A percentile compares a stretch with the other conserved stretches of the same genome.
phyloP scores from a whole-genome alignment of 35 echinoderm and acorn worm genomes.

The Lytechinus pictus region DNA sequence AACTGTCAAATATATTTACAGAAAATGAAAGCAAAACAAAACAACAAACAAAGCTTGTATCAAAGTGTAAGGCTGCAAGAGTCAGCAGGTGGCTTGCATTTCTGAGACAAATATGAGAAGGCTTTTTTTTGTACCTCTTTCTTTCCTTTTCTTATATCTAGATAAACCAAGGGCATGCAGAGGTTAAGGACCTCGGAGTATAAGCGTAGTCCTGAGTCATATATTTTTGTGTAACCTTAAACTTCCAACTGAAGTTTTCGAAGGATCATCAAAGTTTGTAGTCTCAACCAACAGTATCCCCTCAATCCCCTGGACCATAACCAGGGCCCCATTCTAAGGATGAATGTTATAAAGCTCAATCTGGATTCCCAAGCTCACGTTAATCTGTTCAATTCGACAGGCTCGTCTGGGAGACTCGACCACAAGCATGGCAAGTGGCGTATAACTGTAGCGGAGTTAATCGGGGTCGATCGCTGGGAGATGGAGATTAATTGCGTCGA shows the following conservation, averaged over 20 bases:
- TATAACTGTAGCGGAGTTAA: background rate
- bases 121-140: background rate
- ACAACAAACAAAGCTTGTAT: background rate
- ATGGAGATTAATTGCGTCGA: background rate
- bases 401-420: background rate
- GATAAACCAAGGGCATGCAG: background rate
- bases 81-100: background rate
- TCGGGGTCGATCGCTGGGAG: background rate
- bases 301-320: background rate
- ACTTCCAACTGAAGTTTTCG: background rate
- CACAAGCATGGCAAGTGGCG: background rate
- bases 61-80: background rate
- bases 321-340: background rate
- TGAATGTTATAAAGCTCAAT: background rate
- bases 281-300: background rate
- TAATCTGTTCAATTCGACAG: background rate
- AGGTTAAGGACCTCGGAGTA: slow-evolving; percentile 8
- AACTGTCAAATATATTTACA: background rate
- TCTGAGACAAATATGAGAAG: background rate
- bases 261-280: background rate
- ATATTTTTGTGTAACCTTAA: background rate
- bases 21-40: background rate
- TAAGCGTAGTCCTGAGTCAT: background rate
- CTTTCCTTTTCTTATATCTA: background rate
- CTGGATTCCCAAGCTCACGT: background rate